Percentiles rank a stretch among this genome's conserved stretches.
phyloP scores from a whole-genome alignment of 2,888 invertebrate species.

The Eudemis profundana region DNA sequence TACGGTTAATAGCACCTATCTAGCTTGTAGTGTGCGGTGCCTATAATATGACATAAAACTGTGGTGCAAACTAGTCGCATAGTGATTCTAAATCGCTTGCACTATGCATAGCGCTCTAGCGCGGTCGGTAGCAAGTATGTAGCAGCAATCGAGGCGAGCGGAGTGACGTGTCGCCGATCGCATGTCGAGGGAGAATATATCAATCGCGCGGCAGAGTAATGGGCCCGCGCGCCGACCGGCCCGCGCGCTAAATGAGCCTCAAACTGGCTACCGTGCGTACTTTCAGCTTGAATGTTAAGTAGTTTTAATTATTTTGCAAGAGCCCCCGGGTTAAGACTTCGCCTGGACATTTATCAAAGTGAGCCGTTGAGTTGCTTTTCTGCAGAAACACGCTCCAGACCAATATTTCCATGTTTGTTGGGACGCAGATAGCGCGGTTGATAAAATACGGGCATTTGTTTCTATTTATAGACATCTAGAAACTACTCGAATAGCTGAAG shows the following conservation, averaged over 20 bases:
- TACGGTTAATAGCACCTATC: no score
- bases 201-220: constrained; percentile 50
- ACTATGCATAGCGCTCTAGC: constrained; percentile 19
- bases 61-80: no score
- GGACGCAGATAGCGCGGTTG: constrained; percentile 43
- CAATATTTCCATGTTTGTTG: constrained; percentile 63
- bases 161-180: constrained; percentile 82
- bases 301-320: constrained; percentile 82
- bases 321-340: constrained; percentile 68
- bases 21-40: no score
- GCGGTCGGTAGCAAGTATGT: constrained; percentile 37
- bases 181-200: constrained; percentile 78
- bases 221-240: constrained; percentile 45
- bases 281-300: constrained; percentile 82
- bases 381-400: constrained; percentile 58
- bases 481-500: background rate
- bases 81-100: constrained; percentile 33
- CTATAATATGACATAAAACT: no score
- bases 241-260: constrained; percentile 58
- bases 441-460: constrained; percentile 56
- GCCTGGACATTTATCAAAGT: constrained; percentile 71
- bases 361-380: constrained; percentile 57
- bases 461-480: constrained; percentile 47
- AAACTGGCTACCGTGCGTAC: constrained; percentile 71
- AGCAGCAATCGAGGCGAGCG: constrained; percentile 50